Evolutionary conservation across 2,797 vertebrate genomes (phyloP), one percentile per base, ranked within the genome.

Genomic region (Ptychadena robeensis): DNA sequence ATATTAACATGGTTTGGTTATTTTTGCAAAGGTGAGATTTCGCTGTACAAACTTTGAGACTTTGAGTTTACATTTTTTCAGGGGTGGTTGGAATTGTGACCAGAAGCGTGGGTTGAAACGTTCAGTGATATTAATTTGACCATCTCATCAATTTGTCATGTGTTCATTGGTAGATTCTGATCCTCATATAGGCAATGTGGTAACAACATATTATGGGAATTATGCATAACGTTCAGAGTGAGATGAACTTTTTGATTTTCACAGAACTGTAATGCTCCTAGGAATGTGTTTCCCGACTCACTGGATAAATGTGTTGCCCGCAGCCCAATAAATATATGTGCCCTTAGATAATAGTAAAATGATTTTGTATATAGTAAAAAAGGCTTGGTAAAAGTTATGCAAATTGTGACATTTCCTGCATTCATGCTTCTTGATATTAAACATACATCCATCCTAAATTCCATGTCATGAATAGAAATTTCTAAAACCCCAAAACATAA

Each of bases 321-420:
- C 10, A 75, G 59, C 11, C 3, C 25, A 27, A 25, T 10, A 61
- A 28, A 27, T 28, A 61, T 28, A 28, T 61, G 9, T 61, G 59
- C 73, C 73, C 64, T n/a, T 9, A 75, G 34, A 64, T 30, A 64
- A 35, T 40, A 38, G 28, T 9, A 35, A 28, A 34, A 57, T 79
- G 30, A 7, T 57, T 68, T 75, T 77, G 66, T 31, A 57, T 79
- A 35, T 40, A 79, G 5, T 68, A 30, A 18, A 48, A 79, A 34
- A 27, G 65, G 14, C 44, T 68, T 59, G 14, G 44, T 30, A 71
- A 61, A 40, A 57, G 59, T 59, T 40, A 71, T 80, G 78, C 59
- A 71, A 38, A 79, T 71, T 80, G 40, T 67, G 64, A 68, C 65
- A 79, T 71, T 80, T 70, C 57, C 30, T 63, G 27, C 57, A 27